phyloP scores from a whole-genome alignment of 2,113 vertebrate genomes.

The Calyptomena viridis region DNA sequence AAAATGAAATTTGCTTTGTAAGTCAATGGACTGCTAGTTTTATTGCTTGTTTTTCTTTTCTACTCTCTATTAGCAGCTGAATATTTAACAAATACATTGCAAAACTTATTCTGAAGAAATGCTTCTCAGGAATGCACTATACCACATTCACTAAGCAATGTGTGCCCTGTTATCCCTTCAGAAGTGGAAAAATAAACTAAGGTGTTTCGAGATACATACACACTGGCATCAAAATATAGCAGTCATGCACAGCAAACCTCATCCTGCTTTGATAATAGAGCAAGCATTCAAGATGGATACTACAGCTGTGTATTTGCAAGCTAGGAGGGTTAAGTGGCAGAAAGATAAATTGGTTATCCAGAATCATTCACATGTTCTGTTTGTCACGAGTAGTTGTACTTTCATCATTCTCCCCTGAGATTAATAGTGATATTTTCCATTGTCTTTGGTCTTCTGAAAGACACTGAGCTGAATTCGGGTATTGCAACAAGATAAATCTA shows the following conservation, averaged over 20 bases:
- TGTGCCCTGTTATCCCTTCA: not conserved
- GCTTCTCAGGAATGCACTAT: not conserved
- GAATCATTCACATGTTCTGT: not conserved
- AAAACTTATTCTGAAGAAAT: not conserved
- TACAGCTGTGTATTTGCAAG: not conserved
- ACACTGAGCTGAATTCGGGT: not conserved
- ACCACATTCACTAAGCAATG: not conserved
- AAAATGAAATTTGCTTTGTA: constrained; percentile 6
- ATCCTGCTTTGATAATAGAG: not conserved
- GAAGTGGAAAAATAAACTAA: not conserved
- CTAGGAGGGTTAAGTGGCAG: not conserved
- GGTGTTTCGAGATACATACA: not conserved
- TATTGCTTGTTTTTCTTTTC: not conserved
- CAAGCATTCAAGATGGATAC: not conserved
- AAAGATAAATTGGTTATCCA: constrained; percentile 6
- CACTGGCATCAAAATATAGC: not conserved
- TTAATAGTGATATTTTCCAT: not conserved
- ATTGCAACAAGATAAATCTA: not conserved
- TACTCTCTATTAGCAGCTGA: not conserved
- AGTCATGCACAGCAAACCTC: not conserved
- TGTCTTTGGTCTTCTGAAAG: not conserved
- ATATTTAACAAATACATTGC: not conserved
- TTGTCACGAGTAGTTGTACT: not conserved
- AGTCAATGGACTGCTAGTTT: not conserved
- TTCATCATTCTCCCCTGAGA: constrained; percentile 13